Conservation (phyloP, 1,140 invertebrate genomes). For the Lethrus apterus region DNA sequence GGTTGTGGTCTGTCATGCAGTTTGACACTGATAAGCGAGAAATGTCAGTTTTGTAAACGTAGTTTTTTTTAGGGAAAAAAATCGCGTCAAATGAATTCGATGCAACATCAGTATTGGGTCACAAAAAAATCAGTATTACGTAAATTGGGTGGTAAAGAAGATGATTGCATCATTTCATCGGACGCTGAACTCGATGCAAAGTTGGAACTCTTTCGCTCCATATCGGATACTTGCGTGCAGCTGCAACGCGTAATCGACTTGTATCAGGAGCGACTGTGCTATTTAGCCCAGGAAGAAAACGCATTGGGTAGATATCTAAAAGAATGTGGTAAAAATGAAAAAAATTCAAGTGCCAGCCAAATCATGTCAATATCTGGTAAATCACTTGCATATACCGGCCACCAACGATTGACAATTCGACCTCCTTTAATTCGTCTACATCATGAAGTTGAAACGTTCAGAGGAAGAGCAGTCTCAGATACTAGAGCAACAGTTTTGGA, state of each 20-base stretch:
- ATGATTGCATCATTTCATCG: slow-evolving; percentile 91
- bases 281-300: slow-evolving; percentile 94
- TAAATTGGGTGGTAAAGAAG: slow-evolving; percentile 96
- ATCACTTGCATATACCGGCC: slow-evolving; percentile 88
- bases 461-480: slow-evolving; percentile 87
- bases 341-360: slow-evolving; percentile 75
- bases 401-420: slow-evolving; percentile 82
- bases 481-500: slow-evolving; percentile 81
- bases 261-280: slow-evolving; percentile 89
- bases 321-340: slow-evolving; percentile 85
- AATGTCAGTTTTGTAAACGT: slow-evolving; percentile 12
- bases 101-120: slow-evolving; percentile 97
- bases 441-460: slow-evolving; percentile 96
- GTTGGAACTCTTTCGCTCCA: slow-evolving; percentile 91
- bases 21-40: background rate
- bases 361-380: slow-evolving; percentile 93
- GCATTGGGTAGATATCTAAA: slow-evolving; percentile 91
- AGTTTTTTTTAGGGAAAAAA: slow-evolving; percentile 7
- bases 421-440: slow-evolving; percentile 83
- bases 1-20: background rate
- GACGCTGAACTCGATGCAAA: slow-evolving; percentile 97
- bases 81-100: slow-evolving; percentile 38
- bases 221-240: slow-evolving; percentile 84
- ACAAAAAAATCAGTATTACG: slow-evolving; percentile 92
- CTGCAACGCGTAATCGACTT: slow-evolving; percentile 86